Percentiles rank a stretch among this genome's conserved stretches.
phyloP scores from a whole-genome alignment of 92 coral and sea anemone genomes.

The Palythoa heliodiscus region DNA sequence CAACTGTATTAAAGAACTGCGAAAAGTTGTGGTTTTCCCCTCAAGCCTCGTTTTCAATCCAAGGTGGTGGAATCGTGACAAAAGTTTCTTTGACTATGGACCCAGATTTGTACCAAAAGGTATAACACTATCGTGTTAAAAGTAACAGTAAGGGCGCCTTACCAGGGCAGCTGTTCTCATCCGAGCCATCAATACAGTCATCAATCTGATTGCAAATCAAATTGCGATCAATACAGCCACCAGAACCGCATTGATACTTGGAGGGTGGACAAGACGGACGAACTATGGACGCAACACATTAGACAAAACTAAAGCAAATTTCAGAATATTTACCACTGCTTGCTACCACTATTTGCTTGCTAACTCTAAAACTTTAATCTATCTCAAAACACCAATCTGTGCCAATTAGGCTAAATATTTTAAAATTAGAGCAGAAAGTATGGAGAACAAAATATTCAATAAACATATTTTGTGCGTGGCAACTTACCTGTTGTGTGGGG shows the following conservation, averaged over 20 bases:
- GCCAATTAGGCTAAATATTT: not conserved
- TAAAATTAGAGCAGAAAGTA: not conserved
- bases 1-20: no score
- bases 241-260: slow-evolving; percentile 20
- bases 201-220: slow-evolving; percentile 7
- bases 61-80: no score
- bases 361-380: not conserved
- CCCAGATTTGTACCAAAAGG: no score
- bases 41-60: no score
- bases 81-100: no score
- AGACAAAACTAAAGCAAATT: not conserved
- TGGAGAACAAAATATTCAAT: not conserved
- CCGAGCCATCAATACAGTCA: slow-evolving; percentile 30
- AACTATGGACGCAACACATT: not conserved
- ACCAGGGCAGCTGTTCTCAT: slow-evolving; percentile 15
- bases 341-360: no score
- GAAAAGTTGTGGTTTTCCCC: no score
- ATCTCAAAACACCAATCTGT: no score
- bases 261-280: not conserved
- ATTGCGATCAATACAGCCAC: slow-evolving; percentile 6
- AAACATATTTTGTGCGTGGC: not conserved
- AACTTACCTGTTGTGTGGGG: slow-evolving; percentile 15
- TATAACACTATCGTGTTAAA: not conserved
- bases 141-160: not conserved
- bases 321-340: not conserved